A percentile compares a stretch with the other conserved stretches of the same genome.
Evolutionary conservation across 2,888 invertebrate species (phyloP).

Genomic region (Caenorhabditis angaria): DNA sequence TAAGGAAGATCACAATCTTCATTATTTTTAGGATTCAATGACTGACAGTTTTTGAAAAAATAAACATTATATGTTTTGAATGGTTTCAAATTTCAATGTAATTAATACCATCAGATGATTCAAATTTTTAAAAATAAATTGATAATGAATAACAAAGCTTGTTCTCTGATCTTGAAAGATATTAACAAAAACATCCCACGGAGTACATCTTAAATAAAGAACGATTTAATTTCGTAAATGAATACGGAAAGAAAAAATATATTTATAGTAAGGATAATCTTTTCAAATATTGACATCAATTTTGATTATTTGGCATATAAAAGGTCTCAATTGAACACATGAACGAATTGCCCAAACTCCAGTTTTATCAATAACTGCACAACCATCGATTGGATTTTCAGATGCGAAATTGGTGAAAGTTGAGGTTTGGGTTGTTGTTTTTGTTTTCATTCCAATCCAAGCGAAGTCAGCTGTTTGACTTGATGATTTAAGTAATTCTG

Average conservation of each 20-base stretch:
- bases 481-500: slow-evolving; percentile 22
- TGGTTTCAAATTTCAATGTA: no score
- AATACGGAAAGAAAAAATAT: neutral
- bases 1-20: neutral
- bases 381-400: slow-evolving; percentile 51
- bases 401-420: slow-evolving; percentile 53
- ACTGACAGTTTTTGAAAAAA: no score
- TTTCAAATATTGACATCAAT: neutral
- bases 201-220: neutral
- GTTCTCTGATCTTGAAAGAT: no score
- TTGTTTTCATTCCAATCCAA: slow-evolving; percentile 64
- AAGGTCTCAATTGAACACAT: slow-evolving; percentile 53
- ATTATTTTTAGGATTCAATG: neutral
- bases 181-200: no score
- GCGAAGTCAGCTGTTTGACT: slow-evolving; percentile 44
- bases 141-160: no score
- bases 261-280: neutral
- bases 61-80: no score
- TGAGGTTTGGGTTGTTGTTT: slow-evolving; percentile 36
- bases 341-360: slow-evolving; percentile 54
- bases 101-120: no score
- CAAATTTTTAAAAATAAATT: no score
- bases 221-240: neutral
- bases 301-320: slow-evolving; percentile 44
- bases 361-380: slow-evolving; percentile 46